Conservation (phyloP, 1,140 invertebrate species). For the Pseudomyrmex gracilis region DNA sequence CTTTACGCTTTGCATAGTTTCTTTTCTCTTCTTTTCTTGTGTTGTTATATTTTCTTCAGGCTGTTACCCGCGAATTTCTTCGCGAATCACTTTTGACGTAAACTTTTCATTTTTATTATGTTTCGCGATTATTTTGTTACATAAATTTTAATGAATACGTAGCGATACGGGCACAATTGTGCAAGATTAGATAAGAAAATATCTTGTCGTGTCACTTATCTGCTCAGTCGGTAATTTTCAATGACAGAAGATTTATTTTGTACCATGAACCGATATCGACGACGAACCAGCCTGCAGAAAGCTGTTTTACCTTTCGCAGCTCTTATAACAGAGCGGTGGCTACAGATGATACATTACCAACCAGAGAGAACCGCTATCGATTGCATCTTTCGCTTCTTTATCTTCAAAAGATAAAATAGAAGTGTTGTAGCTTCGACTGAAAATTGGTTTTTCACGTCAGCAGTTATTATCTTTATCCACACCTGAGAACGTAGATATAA, state of each 20-base stretch:
- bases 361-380: background rate
- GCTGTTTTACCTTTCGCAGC: slow-evolving; percentile 26
- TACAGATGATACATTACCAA: background rate
- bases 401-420: background rate
- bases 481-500: background rate
- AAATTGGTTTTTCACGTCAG: background rate
- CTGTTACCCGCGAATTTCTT: background rate
- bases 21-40: slow-evolving; percentile 36
- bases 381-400: background rate
- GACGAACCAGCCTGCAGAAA: background rate
- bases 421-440: background rate
- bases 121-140: too few species aligned
- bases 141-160: too few species aligned
- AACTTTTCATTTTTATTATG: too few species aligned
- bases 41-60: background rate
- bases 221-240: slow-evolving; percentile 8
- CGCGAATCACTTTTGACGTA: too few species aligned
- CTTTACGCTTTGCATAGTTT: slow-evolving; percentile 56
- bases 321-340: background rate
- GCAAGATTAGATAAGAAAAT: too few species aligned
- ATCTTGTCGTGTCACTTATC: background rate
- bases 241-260: background rate
- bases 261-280: background rate
- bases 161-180: too few species aligned
- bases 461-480: background rate